phyloP scores from a whole-genome alignment of 2,888 invertebrate genomes.

The Stenurella melanura region DNA sequence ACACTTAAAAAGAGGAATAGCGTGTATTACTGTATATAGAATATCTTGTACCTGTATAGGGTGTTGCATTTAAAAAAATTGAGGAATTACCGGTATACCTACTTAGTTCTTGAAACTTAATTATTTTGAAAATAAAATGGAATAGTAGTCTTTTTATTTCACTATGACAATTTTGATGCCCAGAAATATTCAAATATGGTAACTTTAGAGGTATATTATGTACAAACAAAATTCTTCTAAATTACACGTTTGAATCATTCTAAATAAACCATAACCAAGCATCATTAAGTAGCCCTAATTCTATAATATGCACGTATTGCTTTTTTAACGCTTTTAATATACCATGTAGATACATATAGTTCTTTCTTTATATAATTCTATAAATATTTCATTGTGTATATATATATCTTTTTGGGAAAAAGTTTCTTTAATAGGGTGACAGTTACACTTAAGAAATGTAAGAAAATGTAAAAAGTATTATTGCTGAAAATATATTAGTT shows the following conservation, averaged over 20 bases:
- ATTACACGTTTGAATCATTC: not conserved
- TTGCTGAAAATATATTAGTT: too few relatives aligned
- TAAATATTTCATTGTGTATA: not conserved
- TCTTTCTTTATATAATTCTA: not conserved
- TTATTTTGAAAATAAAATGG: not conserved
- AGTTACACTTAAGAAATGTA: not conserved
- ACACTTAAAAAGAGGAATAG: too few relatives aligned
- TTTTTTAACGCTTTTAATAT: constrained; percentile 34
- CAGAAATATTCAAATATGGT: constrained; percentile 28
- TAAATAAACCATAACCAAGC: constrained; percentile 29
- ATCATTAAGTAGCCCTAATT: constrained; percentile 33
- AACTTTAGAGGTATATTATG: constrained; percentile 18
- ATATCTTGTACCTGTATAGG: too few relatives aligned
- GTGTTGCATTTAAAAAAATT: too few relatives aligned
- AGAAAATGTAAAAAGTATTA: too few relatives aligned
- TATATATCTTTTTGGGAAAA: not conserved
- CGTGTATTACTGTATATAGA: too few relatives aligned
- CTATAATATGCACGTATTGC: constrained; percentile 39
- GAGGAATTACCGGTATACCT: too few relatives aligned
- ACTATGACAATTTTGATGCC: not conserved
- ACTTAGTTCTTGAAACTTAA: not conserved
- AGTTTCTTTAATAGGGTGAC: not conserved
- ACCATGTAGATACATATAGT: constrained; percentile 10
- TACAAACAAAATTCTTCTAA: not conserved
- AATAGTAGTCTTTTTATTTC: not conserved